phyloP scores from a whole-genome alignment of 2,888 invertebrate genomes.

The Cepaea hortensis region DNA sequence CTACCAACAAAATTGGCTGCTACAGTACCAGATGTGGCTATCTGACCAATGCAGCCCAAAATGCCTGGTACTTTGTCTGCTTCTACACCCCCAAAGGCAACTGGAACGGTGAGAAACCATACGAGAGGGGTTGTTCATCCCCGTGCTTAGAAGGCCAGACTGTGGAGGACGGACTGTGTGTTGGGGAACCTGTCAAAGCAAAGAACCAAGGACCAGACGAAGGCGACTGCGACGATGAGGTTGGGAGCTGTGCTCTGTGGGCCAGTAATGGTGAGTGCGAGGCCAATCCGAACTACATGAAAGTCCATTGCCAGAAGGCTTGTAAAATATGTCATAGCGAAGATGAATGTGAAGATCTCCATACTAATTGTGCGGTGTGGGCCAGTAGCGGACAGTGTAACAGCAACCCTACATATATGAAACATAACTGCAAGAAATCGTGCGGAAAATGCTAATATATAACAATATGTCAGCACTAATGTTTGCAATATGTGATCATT shows the following conservation, averaged over 20 bases:
- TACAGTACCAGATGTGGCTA: constrained; percentile 25
- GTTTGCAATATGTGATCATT: no score
- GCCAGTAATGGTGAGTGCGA: neutral
- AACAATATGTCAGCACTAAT: no score
- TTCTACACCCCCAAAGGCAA: constrained; percentile 53
- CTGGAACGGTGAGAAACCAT: constrained; percentile 48
- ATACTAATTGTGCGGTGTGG: neutral
- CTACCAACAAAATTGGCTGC: constrained; percentile 46
- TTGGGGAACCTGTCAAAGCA: constrained; percentile 34
- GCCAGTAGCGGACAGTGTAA: constrained; percentile 6
- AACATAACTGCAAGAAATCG: constrained; percentile 20
- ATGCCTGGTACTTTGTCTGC: constrained; percentile 53
- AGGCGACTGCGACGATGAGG: neutral
- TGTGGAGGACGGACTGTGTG: constrained; percentile 49
- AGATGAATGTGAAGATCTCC: neutral
- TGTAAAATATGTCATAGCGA: constrained; percentile 31
- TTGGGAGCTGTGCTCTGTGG: neutral
- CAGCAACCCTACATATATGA: constrained; percentile 11
- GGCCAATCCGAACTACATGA: constrained; percentile 35
- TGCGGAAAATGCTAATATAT: constrained; percentile 16
- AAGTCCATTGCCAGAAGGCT: constrained; percentile 25
- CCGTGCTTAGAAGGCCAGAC: constrained; percentile 44
- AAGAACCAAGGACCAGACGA: neutral
- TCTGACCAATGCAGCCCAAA: constrained; percentile 4
- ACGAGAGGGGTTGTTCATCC: constrained; percentile 18